These are phyloP conservation scores for Ceratosolen fusciceps DNA, from an alignment of 1,140 invertebrate species.

Conservation along the genomic window DNA sequence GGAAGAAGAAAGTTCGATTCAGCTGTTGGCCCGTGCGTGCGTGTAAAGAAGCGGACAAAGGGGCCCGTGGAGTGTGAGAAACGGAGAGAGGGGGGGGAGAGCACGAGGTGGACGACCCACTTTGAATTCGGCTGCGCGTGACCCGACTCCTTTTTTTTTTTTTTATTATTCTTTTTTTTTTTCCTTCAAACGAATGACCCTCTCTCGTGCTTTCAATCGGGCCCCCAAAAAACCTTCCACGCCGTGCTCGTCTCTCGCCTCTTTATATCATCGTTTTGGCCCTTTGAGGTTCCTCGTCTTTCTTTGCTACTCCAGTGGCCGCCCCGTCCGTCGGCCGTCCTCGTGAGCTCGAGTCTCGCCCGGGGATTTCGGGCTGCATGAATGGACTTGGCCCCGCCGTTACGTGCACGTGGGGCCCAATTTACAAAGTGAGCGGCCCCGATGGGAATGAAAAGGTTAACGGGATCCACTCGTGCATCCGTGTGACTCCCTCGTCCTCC, in stretches of 20 bases:
- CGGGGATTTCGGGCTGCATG: background rate
- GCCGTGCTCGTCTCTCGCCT: background rate
- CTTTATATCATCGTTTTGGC: background rate
- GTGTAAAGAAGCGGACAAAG: background rate
- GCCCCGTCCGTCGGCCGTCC: too few relatives aligned
- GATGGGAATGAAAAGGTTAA: background rate
- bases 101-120: background rate
- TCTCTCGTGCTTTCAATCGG: too few relatives aligned
- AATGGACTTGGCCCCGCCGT: background rate
- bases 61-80: background rate
- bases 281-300: background rate
- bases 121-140: constrained; percentile 13
- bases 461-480: background rate
- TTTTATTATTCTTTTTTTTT: too few relatives aligned
- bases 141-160: background rate
- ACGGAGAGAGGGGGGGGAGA: too few relatives aligned
- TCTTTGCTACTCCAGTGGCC: background rate
- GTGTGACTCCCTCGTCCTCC: too few relatives aligned
- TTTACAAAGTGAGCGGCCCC: background rate
- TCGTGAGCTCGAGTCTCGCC: background rate
- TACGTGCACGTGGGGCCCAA: background rate
- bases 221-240: too few relatives aligned
- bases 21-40: too few relatives aligned
- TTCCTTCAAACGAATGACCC: too few relatives aligned
- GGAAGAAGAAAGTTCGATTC: too few relatives aligned